Base-by-base conservation (phyloP, 1,140 invertebrate genomes). In the Prorops nasuta region DNA sequence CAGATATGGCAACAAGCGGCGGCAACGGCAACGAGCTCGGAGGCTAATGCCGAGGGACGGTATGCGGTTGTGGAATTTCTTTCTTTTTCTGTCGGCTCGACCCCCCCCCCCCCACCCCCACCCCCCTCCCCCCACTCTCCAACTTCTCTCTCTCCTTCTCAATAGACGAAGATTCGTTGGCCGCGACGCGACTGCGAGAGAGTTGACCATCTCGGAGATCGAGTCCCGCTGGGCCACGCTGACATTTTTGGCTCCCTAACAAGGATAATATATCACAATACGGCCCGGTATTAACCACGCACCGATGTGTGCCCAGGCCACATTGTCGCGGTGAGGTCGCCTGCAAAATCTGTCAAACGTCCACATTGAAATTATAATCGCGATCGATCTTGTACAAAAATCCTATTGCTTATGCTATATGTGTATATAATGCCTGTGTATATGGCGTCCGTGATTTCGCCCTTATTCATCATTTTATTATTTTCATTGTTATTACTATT, bases 11-110 rank as follows among this genome's bases (percentile, higher is more conserved):
- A 44, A 44, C 51, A 45, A 40, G 54, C 55, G 60, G 64, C 54
- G 48, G 54, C 54, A 40, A 39, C 24, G 24, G 24, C 10, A 10
- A 28, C n/a, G n/a, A n/a, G n/a, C n/a, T n/a, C n/a, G n/a, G n/a
- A n/a, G n/a, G n/a, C n/a, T n/a, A n/a, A n/a, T n/a, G n/a, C 34
- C 52, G 47, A 58, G 60, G 59, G 65, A 67, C 61, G 62, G 67
- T 66, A 69, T 61, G 63, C 62, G 64, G 61, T 56, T 56, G 45
- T 54, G 65, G 67, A 72, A 73, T 73, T 66, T 66, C 65, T 63
- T 68, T 54, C 48, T 64, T 68, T 68, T 64, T 61, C 64, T 58
- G 50, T 37, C 39, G 52, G 53, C 47, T 52, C 42, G 47, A 41
- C 49, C 57, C 44, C 24, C 24, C 10, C 24, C 24, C 10, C 24